These are phyloP conservation scores for Synanthedon tipuliformis DNA, from an alignment of 2,888 invertebrate genomes.

Conservation along the genomic window DNA sequence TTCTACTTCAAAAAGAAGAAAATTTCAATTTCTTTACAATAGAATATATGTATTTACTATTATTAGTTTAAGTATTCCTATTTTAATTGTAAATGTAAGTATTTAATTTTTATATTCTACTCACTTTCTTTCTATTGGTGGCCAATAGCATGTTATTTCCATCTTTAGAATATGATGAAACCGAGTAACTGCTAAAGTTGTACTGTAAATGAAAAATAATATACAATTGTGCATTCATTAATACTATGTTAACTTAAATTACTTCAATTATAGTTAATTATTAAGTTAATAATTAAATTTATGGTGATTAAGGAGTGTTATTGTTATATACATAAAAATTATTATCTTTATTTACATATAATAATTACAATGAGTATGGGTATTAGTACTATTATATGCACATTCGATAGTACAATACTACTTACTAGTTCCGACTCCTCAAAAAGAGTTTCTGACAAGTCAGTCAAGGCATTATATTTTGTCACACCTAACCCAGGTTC, in stretches of 20 bases:
- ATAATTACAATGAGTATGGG: background rate
- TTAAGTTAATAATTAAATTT: too few species aligned
- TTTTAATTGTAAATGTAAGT: too few species aligned
- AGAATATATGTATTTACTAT: too few species aligned
- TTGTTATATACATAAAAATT: too few species aligned
- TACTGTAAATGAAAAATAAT: conserved; percentile 25
- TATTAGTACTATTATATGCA: background rate
- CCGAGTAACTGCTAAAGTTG: conserved; percentile 29
- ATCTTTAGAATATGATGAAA: conserved; percentile 40
- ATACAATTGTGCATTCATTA: too few species aligned
- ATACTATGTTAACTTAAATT: too few species aligned
- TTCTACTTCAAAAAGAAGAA: too few species aligned
- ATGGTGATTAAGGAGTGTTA: too few species aligned
- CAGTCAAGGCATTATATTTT: conserved; percentile 34
- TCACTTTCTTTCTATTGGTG: conserved; percentile 37
- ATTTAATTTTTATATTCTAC: conserved; percentile 3
- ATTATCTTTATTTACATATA: too few species aligned
- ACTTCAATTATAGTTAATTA: too few species aligned
- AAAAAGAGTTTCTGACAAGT: conserved; percentile 25
- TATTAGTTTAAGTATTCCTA: too few species aligned
- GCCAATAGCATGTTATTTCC: conserved; percentile 38
- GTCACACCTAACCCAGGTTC: conserved; percentile 33
- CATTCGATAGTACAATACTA: background rate
- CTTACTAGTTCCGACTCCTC: conserved; percentile 43
- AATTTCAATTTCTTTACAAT: too few species aligned